phyloP scores from a whole-genome alignment of 2,888 invertebrate species.

The Lucinisca nassula region DNA sequence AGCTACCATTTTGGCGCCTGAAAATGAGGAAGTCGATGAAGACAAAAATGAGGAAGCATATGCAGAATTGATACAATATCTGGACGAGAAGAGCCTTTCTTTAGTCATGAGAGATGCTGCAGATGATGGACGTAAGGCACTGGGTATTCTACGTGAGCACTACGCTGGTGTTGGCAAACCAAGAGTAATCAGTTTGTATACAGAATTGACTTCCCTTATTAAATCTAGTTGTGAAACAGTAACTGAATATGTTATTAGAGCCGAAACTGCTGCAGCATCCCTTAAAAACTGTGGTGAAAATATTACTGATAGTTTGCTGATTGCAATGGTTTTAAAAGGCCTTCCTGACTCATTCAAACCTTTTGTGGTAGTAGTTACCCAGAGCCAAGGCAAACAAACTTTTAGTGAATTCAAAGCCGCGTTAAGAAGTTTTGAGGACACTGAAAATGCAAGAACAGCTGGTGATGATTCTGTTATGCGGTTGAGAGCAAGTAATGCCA shows the following conservation, averaged over 20 bases:
- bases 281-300: too few relatives aligned
- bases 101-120: slow-evolving; percentile 68
- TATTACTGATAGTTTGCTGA: too few relatives aligned
- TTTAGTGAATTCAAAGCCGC: slow-evolving; percentile 53
- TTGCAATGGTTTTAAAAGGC: slow-evolving; percentile 67
- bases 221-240: slow-evolving; percentile 50
- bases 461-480: slow-evolving; percentile 22
- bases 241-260: slow-evolving; percentile 59
- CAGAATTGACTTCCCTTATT: slow-evolving; percentile 54
- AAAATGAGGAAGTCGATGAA: slow-evolving; percentile 5
- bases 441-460: slow-evolving; percentile 37
- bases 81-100: slow-evolving; percentile 64
- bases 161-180: slow-evolving; percentile 59
- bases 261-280: too few relatives aligned
- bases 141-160: slow-evolving; percentile 57
- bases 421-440: slow-evolving; percentile 42
- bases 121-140: slow-evolving; percentile 68
- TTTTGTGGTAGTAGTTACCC: slow-evolving; percentile 48
- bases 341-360: slow-evolving; percentile 46
- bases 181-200: slow-evolving; percentile 57
- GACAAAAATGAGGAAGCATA: slow-evolving; percentile 64
- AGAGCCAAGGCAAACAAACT: slow-evolving; percentile 24
- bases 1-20: neutral
- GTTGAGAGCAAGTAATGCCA: neutral
- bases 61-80: slow-evolving; percentile 64